Evolutionary conservation across 2,113 vertebrate genomes (phyloP).

Genomic region (Neodontobutis hainanensis): DNA sequence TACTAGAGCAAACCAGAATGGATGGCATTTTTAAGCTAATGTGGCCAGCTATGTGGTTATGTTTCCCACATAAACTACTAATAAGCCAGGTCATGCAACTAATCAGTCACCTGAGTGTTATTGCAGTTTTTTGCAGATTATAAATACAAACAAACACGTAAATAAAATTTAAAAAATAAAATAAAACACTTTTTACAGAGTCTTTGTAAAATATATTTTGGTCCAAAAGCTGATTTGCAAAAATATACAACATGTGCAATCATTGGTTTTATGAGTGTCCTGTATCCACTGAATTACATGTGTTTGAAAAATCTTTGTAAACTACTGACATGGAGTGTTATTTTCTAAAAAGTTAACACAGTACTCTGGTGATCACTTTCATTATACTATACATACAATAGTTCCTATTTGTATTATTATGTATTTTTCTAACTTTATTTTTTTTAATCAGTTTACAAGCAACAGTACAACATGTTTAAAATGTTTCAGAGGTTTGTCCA

Average conservation of each 20-base stretch:
- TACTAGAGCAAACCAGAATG: too few species aligned
- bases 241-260: conserved; percentile 74
- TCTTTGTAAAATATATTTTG: conserved; percentile 80
- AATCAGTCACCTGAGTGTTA: neutral
- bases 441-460: conserved; percentile 12
- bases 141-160: neutral
- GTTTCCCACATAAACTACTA: conserved; percentile 25
- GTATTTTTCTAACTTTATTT: neutral
- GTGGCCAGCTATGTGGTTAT: too few species aligned
- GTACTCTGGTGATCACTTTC: conserved; percentile 11
- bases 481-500: neutral
- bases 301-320: conserved; percentile 41
- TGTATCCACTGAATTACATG: conserved; percentile 8
- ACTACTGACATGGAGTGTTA: conserved; percentile 48
- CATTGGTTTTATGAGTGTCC: conserved; percentile 34
- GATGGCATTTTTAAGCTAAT: too few species aligned
- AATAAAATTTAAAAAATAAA: conserved; percentile 33
- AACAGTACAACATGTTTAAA: conserved; percentile 5
- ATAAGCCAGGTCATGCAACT: conserved; percentile 32
- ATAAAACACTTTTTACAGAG: conserved; percentile 45
- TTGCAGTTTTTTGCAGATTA: neutral
- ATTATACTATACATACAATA: conserved; percentile 23
- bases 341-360: neutral
- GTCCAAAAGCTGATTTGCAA: conserved; percentile 80
- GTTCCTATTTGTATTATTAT: conserved; percentile 17